Base-by-base conservation (phyloP, 2,888 invertebrate genomes). In the Platycheirus albimanus region DNA sequence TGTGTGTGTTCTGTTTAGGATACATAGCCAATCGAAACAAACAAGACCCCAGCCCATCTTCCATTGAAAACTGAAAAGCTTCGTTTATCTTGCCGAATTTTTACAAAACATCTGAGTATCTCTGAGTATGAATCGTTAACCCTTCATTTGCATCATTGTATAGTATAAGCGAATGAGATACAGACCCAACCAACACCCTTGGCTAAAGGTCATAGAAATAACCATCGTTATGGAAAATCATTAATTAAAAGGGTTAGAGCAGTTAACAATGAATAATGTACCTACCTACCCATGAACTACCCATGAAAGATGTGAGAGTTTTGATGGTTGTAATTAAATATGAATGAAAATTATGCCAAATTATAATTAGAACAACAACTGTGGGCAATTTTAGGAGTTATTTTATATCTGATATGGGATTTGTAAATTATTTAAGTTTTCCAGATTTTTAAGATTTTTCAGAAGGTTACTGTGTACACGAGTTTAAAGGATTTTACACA, bases 341-440 rank as follows among this genome's bases (percentile, higher is more conserved):
- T 76, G 63, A 69, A 76, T 76, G 76, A 76, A 54, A 61, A 19
- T 3, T 52, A 61, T 41, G 45, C 76, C 63, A 33, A 54, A 76
- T 76, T 76, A 76, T 76, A 76, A 76, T 76, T 76, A 63, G 76
- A 69, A 61, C 69, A 76, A 76, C 76, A n/a, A n/a, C n/a, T n/a
- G n/a, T 76, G 76, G 76, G 36, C 69, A 75, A 61, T 75, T 67
- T 75, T 15, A 33, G 41, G 67, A 51, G 61, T 15, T n/a, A 41
- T 61, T 67, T 75, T 24, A 24, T 24, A 6, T 3, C 3, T 24
- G 6, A 4, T 24, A 24, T 24, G 24, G 6, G 24, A 4, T 24
- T 24, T 24, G 24, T 24, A 6, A 24, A n/a, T n/a, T n/a, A n/a
- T n/a, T n/a, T n/a, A n/a, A n/a, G n/a, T n/a, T n/a, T n/a, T n/a